Conservation (phyloP, 1,140 invertebrate species). For the Drosophila bipectinata region DNA sequence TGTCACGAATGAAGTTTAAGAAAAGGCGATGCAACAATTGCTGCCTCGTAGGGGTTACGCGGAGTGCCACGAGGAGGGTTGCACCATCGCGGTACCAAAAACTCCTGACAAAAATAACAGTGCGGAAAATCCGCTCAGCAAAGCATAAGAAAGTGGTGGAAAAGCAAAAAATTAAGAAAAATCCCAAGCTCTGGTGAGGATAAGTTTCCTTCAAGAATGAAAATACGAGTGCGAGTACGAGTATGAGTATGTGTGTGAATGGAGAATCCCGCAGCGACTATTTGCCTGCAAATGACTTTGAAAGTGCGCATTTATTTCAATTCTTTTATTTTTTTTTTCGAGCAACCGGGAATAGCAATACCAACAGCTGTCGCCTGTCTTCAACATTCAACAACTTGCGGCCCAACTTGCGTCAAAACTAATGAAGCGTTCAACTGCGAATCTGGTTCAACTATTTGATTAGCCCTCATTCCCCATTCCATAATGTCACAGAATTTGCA, state of each 20-base stretch:
- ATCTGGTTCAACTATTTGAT: conserved; percentile 62
- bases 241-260: conserved; percentile 2
- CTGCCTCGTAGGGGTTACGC: conserved; percentile 4
- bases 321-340: conserved; percentile 28
- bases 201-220: conserved; percentile 38
- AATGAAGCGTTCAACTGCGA: conserved; percentile 67
- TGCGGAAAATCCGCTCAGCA: conserved; percentile 64
- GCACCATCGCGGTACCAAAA: neutral
- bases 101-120: conserved; percentile 51
- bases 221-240: neutral
- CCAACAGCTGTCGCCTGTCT: conserved; percentile 34
- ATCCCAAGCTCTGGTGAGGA: conserved; percentile 41
- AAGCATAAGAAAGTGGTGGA: conserved; percentile 21
- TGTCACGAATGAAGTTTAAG: conserved; percentile 71
- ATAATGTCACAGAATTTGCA: conserved; percentile 16
- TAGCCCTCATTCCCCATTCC: conserved; percentile 24
- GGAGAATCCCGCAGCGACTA: conserved; percentile 50
- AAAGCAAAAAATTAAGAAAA: conserved; percentile 55
- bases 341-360: conserved; percentile 17
- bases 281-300: conserved; percentile 74
- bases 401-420: conserved; percentile 55
- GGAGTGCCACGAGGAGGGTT: neutral
- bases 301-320: conserved; percentile 73
- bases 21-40: conserved; percentile 68
- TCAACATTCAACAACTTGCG: conserved; percentile 11